phyloP scores from a whole-genome alignment of 2,888 invertebrate species.

The Coremacera marginata region DNA sequence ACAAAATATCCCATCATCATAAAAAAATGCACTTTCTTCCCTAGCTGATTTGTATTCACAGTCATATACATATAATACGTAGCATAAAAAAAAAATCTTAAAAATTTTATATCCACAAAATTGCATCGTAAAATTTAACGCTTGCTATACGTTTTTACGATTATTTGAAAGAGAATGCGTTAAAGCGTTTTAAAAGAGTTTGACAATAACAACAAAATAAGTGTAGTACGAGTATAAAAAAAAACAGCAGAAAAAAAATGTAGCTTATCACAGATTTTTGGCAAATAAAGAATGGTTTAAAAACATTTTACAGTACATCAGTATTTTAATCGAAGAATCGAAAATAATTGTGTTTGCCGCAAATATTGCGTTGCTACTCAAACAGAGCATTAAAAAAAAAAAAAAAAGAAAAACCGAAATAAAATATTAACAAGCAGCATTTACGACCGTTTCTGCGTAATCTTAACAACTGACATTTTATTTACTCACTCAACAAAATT shows the following conservation, averaged over 20 bases:
- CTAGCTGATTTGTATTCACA: slow-evolving; percentile 1
- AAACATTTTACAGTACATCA: too few species aligned
- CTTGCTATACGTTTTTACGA: slow-evolving; percentile 23
- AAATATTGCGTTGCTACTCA: too few species aligned
- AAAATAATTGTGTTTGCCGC: too few species aligned
- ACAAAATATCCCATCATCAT: neutral
- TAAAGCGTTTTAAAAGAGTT: slow-evolving; percentile 3
- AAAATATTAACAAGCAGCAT: too few species aligned
- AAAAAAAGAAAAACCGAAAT: too few species aligned
- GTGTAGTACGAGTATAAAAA: neutral
- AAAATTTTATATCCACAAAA: slow-evolving; percentile 29
- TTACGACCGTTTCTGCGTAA: too few species aligned
- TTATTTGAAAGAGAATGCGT: slow-evolving; percentile 22
- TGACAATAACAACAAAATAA: neutral
- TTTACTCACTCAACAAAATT: too few species aligned
- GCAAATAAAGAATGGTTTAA: too few species aligned
- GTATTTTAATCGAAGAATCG: too few species aligned
- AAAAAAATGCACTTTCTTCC: neutral
- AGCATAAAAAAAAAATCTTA: neutral
- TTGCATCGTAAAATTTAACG: slow-evolving; percentile 36
- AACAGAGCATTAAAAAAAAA: too few species aligned
- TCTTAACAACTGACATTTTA: too few species aligned
- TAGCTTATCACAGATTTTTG: neutral
- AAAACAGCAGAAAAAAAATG: neutral
- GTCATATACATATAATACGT: neutral